Conservation (phyloP, 2,797 vertebrate genomes). For the Eupleurogrammus muticus region DNA sequence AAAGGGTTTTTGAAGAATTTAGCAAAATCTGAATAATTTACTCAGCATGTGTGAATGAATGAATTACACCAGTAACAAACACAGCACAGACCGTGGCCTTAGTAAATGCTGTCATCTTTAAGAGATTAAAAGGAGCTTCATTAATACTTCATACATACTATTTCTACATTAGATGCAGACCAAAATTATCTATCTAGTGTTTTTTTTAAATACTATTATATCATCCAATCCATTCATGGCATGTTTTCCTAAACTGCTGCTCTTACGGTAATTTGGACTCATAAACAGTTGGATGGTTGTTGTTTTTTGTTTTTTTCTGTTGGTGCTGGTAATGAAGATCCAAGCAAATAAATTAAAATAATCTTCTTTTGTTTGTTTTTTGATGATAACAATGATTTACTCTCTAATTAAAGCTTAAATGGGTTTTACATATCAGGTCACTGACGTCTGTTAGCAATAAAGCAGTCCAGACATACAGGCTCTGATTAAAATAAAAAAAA, state of each 20-base stretch:
- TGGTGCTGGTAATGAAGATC: no score
- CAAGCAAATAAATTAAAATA: no score
- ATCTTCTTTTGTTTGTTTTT: no score
- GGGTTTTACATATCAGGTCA: conserved; percentile 16
- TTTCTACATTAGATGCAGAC: background rate
- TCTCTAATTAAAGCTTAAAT: conserved; percentile 18
- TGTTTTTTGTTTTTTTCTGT: no score
- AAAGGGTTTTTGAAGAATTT: background rate
- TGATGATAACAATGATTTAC: no score
- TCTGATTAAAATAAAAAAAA: no score
- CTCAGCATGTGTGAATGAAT: background rate
- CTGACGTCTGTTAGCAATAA: no score
- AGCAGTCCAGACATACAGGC: no score
- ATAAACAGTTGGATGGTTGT: no score
- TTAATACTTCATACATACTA: background rate
- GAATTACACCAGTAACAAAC: background rate
- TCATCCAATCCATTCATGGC: conserved; percentile 6
- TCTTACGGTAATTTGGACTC: no score
- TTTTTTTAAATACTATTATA: background rate
- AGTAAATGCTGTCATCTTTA: conserved; percentile 15
- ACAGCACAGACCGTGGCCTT: conserved; percentile 2
- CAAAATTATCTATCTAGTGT: conserved; percentile 19
- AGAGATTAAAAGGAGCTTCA: conserved; percentile 4
- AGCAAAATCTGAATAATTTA: background rate
- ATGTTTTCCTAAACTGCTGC: background rate